Base-by-base conservation (phyloP, 1,140 invertebrate species). In the Delia radicum region DNA sequence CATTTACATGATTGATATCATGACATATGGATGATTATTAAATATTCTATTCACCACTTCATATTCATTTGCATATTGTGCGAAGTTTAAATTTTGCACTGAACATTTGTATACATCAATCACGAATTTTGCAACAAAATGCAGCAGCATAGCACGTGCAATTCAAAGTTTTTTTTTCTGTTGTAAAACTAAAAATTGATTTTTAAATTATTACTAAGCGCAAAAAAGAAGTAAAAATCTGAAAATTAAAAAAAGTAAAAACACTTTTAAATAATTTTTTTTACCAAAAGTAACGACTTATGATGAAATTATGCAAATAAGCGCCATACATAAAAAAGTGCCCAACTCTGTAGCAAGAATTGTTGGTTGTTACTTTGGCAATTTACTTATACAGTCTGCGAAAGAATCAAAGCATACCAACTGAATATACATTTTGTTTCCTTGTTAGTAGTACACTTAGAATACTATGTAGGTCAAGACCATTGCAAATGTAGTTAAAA, bases 131-230 rank as follows among this genome's bases (percentile, higher is more conserved):
- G 48, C 48, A 55, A 55, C 48, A 24, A 21, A 21, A 55, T 55
- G 48, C 48, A 55, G 48, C n/a, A n/a, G n/a, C n/a, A n/a, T n/a
- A n/a, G n/a, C 48, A 55, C 48, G 48, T 55, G 48, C 48, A 55
- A 21, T 55, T 55, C 24, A 55, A 55, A 55, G 21, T 55, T 21
- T 55, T 55, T 3, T 15, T n/a, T n/a, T n/a, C n/a, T n/a, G n/a
- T n/a, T n/a, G n/a, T n/a, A 37, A 37, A 7, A 13, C 1, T 37
- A 10, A 21, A 55, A 55, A 55, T 55, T 55, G 48, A 55, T 24
- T 55, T 55, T 55, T 3, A 55, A 55, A 55, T 55, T 55, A 21
- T 55, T 5, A 55, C 18, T 10, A 21, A 55, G 46, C 46, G 15
- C 46, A 55, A 55, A 21, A 55, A 55, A 55, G 18, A 55, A 24